Evolutionary conservation across 1,140 invertebrate genomes (phyloP).

Genomic region (Lysiphlebus fabarum): DNA sequence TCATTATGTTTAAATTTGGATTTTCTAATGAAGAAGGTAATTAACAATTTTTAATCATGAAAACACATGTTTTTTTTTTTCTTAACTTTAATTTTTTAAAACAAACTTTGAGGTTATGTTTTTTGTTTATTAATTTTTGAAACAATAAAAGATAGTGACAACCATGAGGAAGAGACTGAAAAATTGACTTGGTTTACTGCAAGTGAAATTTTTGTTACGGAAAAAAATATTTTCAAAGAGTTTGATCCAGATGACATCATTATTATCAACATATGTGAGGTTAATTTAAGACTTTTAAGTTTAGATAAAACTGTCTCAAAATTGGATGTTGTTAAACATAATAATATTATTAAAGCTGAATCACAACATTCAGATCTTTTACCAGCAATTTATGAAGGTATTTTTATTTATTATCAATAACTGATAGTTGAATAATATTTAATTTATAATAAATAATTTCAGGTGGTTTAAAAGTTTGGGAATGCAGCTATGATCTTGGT

Average conservation of each 20-base stretch:
- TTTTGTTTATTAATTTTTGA: background rate
- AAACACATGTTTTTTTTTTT: background rate
- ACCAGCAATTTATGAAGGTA: slow-evolving; percentile 72
- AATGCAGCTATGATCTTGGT: slow-evolving; percentile 76
- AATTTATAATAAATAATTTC: slow-evolving; percentile 26
- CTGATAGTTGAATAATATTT: slow-evolving; percentile 24
- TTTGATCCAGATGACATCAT: slow-evolving; percentile 28
- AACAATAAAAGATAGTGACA: background rate
- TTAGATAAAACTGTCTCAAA: slow-evolving; percentile 43
- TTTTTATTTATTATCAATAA: slow-evolving; percentile 17
- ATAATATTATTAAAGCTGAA: slow-evolving; percentile 60
- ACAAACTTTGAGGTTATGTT: slow-evolving; percentile 2
- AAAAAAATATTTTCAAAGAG: slow-evolving; percentile 22
- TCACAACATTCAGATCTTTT: slow-evolving; percentile 69
- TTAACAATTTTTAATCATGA: slow-evolving; percentile 17
- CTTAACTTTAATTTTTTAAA: background rate
- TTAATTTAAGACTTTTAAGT: slow-evolving; percentile 55
- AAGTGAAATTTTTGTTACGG: slow-evolving; percentile 31
- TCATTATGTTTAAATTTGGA: slow-evolving; percentile 33
- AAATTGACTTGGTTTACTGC: slow-evolving; percentile 41
- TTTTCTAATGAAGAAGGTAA: slow-evolving; percentile 28
- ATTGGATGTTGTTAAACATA: slow-evolving; percentile 41
- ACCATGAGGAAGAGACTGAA: slow-evolving; percentile 12
- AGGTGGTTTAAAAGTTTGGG: slow-evolving; percentile 89
- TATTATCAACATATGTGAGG: slow-evolving; percentile 40